Conservation (phyloP, 2,113 vertebrate genomes). For the Capra hircus region DNA sequence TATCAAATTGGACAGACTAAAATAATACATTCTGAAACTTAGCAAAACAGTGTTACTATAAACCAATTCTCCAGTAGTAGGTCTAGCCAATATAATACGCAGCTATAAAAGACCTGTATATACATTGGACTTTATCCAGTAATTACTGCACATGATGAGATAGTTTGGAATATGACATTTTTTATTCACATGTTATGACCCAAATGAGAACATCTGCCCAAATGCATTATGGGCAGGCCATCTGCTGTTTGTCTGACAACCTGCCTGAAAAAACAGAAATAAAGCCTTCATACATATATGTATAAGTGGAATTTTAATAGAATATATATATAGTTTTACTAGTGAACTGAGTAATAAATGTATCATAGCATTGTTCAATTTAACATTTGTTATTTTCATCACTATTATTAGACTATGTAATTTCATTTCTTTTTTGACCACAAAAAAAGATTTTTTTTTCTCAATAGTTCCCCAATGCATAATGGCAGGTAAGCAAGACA, state of each 20-base stretch:
- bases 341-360: constrained; percentile 1
- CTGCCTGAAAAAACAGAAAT: constrained; percentile 41
- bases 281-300: constrained; percentile 22
- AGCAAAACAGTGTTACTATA: constrained; percentile 14
- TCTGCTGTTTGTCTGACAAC: constrained; percentile 67
- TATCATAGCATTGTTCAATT: not conserved
- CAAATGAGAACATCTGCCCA: constrained; percentile 73
- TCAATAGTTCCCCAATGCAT: constrained; percentile 9
- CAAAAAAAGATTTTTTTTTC: not conserved
- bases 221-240: constrained; percentile 60
- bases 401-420: not conserved
- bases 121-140: constrained; percentile 61
- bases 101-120: constrained; percentile 49
- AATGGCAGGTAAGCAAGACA: constrained; percentile 21
- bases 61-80: not conserved
- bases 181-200: constrained; percentile 62
- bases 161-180: constrained; percentile 53
- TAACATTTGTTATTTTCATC: constrained; percentile 39
- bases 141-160: constrained; percentile 65
- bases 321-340: not conserved
- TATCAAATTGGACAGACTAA: constrained; percentile 1
- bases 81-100: not conserved
- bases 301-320: constrained; percentile 23
- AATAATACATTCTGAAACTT: constrained; percentile 28
- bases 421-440: not conserved